Evolutionary conservation across 2,888 invertebrate species (phyloP), one percentile per base, ranked within the genome.

Genomic region (Plebejus anna): DNA sequence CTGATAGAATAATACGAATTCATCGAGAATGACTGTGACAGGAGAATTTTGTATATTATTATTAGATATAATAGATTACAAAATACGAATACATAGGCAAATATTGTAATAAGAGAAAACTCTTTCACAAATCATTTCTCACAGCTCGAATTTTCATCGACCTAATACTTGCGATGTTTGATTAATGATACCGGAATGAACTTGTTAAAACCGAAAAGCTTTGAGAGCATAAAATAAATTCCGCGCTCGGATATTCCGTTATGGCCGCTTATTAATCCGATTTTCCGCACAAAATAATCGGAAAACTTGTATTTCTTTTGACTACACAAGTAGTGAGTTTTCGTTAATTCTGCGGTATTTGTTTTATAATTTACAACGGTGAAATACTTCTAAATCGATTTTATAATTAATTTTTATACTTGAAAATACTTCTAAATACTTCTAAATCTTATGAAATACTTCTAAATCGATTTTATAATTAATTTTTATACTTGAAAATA

Each of bases 181-280:
- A 92, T 91, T 90, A 89, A 92, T 92, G 88, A 84, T 82, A 81
- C 83, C 81, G 79, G 81, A 79, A 81, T 82, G 81, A 87, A 87
- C 82, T 88, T 87, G 80, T 79, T 82, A 81, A 82, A 83, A 83
- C 79, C 81, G 81, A 73, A 73, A 73, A 51, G 32, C 73, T 55
- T 51, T 73, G 55, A 73, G 28, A 73, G 51, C 32, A 73, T 22
- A 72, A 72, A 72, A 72, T 72, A 72, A 71, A 47, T 73, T 73
- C 28, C 1, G 16, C 51, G 13, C 32, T 32, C 7, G 55, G 73
- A 73, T 28, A 73, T 55, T 51, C 22, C 51, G 73, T 32, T 73
- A 32, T 55, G 32, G 32, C 72, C 73, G 55, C 55, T 73, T 51
- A 73, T 73, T 73, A 73, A 73, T 51, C 51, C 55, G 16, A 73